Evolutionary conservation across 2,113 vertebrate genomes (phyloP).

Genomic region (Tringa solitaria): DNA sequence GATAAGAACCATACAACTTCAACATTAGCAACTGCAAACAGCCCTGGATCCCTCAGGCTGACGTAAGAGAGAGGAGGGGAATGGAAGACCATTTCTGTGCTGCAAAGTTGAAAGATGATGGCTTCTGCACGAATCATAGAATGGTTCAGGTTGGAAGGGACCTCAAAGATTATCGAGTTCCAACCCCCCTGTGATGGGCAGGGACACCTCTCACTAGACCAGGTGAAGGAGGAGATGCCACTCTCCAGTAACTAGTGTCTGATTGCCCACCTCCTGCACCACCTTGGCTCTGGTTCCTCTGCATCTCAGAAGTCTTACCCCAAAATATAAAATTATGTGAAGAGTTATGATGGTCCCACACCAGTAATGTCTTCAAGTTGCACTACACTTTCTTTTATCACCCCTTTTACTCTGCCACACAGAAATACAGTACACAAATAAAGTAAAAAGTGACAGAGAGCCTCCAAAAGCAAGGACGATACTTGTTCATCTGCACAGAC

Average conservation of each 20-base stretch:
- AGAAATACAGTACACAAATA: background rate
- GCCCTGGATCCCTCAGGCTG: background rate
- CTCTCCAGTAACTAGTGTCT: background rate
- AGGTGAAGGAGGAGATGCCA: background rate
- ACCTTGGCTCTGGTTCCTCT: background rate
- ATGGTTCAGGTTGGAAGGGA: too few relatives aligned
- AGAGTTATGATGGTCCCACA: background rate
- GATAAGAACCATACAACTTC: background rate
- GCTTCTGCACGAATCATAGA: background rate
- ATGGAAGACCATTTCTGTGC: background rate
- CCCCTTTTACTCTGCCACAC: background rate
- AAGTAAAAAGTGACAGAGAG: background rate
- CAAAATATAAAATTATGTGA: background rate
- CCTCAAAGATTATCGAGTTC: too few relatives aligned
- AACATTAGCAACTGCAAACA: conserved; percentile 5
- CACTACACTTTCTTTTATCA: background rate
- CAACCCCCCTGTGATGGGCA: too few relatives aligned
- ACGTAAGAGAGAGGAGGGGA: background rate
- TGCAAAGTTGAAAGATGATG: background rate
- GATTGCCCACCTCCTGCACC: too few relatives aligned
- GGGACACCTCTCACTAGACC: too few relatives aligned
- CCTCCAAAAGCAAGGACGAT: accelerated
- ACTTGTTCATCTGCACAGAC: background rate
- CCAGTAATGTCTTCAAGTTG: background rate
- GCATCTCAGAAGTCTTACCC: background rate